Conservation (phyloP, 2,888 invertebrate genomes). For the Eilema sororculum region DNA sequence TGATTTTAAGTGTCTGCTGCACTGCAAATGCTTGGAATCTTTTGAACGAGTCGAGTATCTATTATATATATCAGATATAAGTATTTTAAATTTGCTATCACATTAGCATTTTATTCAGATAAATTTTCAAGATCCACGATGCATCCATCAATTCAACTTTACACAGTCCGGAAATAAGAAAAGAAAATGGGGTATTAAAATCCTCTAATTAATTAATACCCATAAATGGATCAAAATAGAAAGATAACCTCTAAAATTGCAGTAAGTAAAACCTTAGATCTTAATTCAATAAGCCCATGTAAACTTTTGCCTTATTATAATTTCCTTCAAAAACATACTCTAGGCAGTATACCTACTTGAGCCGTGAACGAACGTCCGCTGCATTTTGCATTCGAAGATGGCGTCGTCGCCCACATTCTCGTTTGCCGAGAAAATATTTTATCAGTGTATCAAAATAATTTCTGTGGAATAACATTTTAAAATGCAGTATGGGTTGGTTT, state of each 20-base stretch:
- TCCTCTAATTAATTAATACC: too few species aligned
- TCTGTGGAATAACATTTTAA: background rate
- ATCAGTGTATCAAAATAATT: constrained; percentile 10
- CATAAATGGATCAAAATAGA: too few species aligned
- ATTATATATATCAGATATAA: background rate
- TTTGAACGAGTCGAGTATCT: too few species aligned
- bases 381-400: constrained; percentile 65
- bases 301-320: constrained; percentile 52
- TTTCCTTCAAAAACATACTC: constrained; percentile 54
- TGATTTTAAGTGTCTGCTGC: constrained; percentile 25
- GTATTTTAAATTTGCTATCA: background rate
- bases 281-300: constrained; percentile 52
- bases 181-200: too few species aligned
- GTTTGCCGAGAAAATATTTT: constrained; percentile 42
- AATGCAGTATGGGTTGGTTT: background rate
- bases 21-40: background rate
- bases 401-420: constrained; percentile 54
- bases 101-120: too few species aligned
- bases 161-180: too few species aligned
- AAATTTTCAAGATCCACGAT: background rate
- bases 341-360: constrained; percentile 25
- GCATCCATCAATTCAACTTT: background rate
- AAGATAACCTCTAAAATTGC: background rate
- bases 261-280: background rate
- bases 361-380: constrained; percentile 52